Percentiles rank a stretch among this genome's conserved stretches.
Evolutionary conservation across 2,113 vertebrate species (phyloP).

Genomic region (Strigops habroptila): DNA sequence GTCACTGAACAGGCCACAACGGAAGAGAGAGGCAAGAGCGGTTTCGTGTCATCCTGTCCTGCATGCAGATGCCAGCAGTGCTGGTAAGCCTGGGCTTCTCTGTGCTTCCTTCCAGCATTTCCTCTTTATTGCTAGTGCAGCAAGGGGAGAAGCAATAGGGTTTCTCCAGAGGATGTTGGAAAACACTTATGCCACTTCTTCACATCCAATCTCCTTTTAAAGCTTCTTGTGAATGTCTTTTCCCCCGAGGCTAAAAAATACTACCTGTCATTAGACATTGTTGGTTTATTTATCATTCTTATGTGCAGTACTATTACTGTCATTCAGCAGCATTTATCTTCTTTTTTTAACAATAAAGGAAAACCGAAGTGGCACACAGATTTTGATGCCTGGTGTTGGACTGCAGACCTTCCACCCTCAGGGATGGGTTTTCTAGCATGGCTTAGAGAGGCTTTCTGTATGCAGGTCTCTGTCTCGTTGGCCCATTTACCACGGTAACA

Average conservation of each 20-base stretch:
- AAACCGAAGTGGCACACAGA: not conserved
- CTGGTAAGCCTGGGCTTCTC: not conserved
- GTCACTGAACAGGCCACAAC: not conserved
- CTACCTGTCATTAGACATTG: rapidly evolving
- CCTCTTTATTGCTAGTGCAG: not conserved
- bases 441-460: not conserved
- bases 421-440: not conserved
- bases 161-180: not conserved
- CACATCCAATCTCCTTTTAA: not conserved
- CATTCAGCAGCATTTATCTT: not conserved
- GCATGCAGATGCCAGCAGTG: not conserved
- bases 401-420: not conserved
- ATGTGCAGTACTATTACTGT: not conserved
- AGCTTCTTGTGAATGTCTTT: not conserved
- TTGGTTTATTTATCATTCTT: not conserved
- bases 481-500: not conserved
- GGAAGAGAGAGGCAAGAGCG: not conserved
- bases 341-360: not conserved
- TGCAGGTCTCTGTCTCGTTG: not conserved
- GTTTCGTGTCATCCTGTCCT: not conserved
- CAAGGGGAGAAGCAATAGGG: not conserved
- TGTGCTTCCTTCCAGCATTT: not conserved
- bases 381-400: not conserved
- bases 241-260: not conserved
- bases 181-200: not conserved